These are phyloP conservation scores for Prietella phreatophila DNA, from an alignment of 2,113 vertebrate genomes.

Conservation along the genomic window DNA sequence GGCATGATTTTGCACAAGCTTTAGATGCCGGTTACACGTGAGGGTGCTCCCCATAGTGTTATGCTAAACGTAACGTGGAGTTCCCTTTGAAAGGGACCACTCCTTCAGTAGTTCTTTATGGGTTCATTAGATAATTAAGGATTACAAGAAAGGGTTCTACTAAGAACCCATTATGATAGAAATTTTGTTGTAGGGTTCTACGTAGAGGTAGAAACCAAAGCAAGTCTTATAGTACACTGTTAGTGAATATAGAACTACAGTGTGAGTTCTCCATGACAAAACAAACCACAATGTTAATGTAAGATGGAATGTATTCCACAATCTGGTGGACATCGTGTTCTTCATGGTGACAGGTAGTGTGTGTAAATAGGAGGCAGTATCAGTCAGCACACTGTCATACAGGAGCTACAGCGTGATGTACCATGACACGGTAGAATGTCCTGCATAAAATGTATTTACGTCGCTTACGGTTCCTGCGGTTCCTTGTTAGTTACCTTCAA, in stretches of 20 bases:
- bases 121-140: neutral
- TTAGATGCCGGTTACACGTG: no score
- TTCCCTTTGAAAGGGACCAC: no score
- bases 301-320: neutral
- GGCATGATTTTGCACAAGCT: no score
- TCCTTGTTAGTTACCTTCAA: neutral
- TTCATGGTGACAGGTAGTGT: neutral
- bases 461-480: neutral
- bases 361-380: neutral
- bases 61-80: no score
- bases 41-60: no score
- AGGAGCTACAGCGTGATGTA: neutral
- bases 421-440: neutral
- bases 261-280: neutral
- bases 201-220: neutral
- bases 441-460: neutral
- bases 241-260: neutral
- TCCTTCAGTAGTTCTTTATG: neutral
- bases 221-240: neutral
- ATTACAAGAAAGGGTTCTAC: neutral
- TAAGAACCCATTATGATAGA: neutral
- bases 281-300: neutral
- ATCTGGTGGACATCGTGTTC: neutral
- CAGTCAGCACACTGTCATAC: neutral
- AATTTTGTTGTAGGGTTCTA: neutral